Conservation (phyloP, 2,888 invertebrate genomes). For the Ichneumon xanthorius region DNA sequence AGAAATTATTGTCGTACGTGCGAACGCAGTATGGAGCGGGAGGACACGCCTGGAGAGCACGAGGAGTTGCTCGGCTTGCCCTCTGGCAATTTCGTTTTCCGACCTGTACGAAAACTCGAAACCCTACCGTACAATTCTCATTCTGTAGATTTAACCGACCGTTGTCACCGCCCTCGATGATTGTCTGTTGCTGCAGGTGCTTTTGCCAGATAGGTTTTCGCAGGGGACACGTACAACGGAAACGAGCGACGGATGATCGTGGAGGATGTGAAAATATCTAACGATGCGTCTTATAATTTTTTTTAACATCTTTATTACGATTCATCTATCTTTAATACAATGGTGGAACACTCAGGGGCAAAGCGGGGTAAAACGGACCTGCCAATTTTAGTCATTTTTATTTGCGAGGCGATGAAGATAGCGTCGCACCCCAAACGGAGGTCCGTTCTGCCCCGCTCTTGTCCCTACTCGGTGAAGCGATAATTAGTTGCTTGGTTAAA, state of each 20-base stretch:
- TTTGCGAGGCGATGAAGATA: too few species aligned
- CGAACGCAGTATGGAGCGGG: slow-evolving; percentile 29
- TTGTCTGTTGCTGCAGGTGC: slow-evolving; percentile 4
- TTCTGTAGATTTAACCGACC: slow-evolving; percentile 43
- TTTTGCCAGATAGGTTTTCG: slow-evolving; percentile 47
- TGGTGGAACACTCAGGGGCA: too few species aligned
- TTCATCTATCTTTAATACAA: neutral
- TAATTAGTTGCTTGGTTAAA: neutral
- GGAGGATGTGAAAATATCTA: slow-evolving; percentile 2
- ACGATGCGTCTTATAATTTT: neutral
- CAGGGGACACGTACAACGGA: slow-evolving; percentile 34
- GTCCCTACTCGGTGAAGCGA: neutral
- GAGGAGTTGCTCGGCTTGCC: slow-evolving; percentile 32
- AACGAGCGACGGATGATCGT: slow-evolving; percentile 16
- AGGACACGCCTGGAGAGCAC: slow-evolving; percentile 9
- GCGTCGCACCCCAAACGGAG: too few species aligned
- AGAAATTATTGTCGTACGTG: slow-evolving; percentile 70
- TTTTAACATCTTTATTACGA: slow-evolving; percentile 36
- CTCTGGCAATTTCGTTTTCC: slow-evolving; percentile 61
- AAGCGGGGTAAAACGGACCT: too few species aligned
- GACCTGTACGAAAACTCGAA: slow-evolving; percentile 47
- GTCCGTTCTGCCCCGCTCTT: neutral
- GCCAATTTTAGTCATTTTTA: too few species aligned
- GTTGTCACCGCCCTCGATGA: slow-evolving; percentile 46
- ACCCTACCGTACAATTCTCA: slow-evolving; percentile 40